Base-by-base conservation (phyloP, 2,797 vertebrate genomes). In the Pipistrellus kuhlii region DNA sequence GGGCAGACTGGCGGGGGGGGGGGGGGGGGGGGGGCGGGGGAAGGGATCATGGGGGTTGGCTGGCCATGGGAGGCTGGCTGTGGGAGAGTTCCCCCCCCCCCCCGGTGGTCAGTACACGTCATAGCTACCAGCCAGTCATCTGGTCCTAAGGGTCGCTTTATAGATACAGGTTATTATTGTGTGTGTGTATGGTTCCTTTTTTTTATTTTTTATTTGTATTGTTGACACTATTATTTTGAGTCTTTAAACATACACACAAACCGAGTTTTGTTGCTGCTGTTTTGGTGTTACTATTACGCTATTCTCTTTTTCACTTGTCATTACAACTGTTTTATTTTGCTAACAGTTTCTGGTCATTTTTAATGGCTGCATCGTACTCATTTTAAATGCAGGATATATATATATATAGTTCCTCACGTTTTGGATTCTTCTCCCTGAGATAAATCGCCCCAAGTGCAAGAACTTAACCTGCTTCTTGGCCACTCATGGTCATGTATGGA, bases 281-380 rank as follows among this genome's bases (percentile, higher is more conserved):
- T 17, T 62, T 30, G 11, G 1, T 81, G 14, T 66, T 32, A 5
- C 35, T 62, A 5, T 88, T 81, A 66, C 27, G 11, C 4, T 44
- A 27, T 82, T 85, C 27, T 64, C 2, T 41, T 83, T 80, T 48
- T 69, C 9, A 44, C 14, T 57, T 83, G 18, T 27, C 66, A 14
- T 13, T 59, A 27, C 78, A 27, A n/a, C 80, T 71, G 81, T 85
- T 69, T 51, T 23, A 59, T 46, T 90, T 90, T 30, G 12, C 2
- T 84, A 80, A 73, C 41, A 72, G 48, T 55, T 92, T 86, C 78
- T 57, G 88, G 20, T 83, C 46, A 30, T 76, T 94, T 94, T 62
- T 80, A 88, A 75, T 73, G 35, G 48, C 69, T 91, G 25, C 38
- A 32, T 59, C 44, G 27, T 85, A 38, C 23, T 88, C 64, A 75